Evolutionary conservation across 2,113 vertebrate genomes (phyloP).

Genomic region (Setophaga petechia): DNA sequence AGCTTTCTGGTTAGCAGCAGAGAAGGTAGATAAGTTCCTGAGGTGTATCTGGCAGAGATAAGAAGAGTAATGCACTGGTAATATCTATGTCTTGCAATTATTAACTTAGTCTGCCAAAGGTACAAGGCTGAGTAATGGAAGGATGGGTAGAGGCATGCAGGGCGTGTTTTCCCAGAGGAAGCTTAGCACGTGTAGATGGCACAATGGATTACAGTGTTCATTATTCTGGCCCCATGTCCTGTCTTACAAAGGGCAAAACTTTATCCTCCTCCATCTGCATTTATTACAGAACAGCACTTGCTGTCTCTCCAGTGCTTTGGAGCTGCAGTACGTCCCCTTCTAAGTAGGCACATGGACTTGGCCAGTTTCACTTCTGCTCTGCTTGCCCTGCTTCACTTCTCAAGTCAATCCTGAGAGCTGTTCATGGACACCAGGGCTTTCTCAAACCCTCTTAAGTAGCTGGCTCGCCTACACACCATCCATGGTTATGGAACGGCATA

Average conservation of each 20-base stretch:
- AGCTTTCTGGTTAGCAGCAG: neutral
- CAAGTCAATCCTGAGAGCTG: neutral
- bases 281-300: neutral
- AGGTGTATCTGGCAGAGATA: neutral
- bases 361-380: neutral
- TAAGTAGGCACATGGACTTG: neutral
- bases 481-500: neutral
- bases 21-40: neutral
- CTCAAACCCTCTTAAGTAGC: neutral
- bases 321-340: neutral
- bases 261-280: neutral
- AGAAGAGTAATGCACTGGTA: neutral
- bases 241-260: neutral
- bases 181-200: neutral
- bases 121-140: neutral
- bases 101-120: neutral
- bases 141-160: neutral
- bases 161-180: neutral
- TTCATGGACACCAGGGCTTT: neutral
- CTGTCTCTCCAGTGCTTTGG: neutral
- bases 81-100: neutral
- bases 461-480: rapidly evolving
- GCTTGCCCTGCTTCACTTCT: neutral
- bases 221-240: neutral
- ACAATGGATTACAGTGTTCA: neutral